Conservation (phyloP, 1,140 invertebrate species). For the Matsumurasca onukii region DNA sequence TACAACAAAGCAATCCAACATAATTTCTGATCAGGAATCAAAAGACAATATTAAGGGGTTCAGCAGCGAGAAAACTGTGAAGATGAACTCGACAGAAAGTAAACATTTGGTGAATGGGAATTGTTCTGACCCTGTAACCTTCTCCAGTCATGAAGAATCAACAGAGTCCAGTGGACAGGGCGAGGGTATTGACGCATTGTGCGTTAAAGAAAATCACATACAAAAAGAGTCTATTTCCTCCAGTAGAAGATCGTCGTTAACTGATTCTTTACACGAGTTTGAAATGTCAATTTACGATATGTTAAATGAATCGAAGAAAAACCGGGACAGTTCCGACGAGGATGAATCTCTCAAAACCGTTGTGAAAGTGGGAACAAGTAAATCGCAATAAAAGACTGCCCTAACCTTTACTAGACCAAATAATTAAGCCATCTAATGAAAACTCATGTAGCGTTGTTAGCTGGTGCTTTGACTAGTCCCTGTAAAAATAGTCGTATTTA, state of each 20-base stretch:
- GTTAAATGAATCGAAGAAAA: constrained; percentile 27
- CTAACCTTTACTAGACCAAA: constrained; percentile 6
- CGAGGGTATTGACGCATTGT: not conserved
- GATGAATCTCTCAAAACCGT: constrained; percentile 18
- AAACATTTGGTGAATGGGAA: not conserved
- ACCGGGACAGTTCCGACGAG: constrained; percentile 23
- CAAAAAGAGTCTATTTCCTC: constrained; percentile 9
- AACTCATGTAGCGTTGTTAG: not conserved
- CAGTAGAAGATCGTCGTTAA: constrained; percentile 19
- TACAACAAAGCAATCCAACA: not conserved
- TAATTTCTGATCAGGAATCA: not conserved
- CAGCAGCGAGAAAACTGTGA: no score
- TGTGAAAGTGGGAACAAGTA: not conserved
- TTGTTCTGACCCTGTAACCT: no score
- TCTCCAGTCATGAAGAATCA: not conserved
- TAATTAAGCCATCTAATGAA: not conserved
- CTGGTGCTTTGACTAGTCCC: constrained; percentile 17
- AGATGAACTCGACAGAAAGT: no score
- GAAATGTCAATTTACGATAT: constrained; percentile 29
- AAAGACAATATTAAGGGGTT: not conserved
- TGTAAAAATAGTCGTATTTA: no score
- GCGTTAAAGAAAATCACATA: not conserved
- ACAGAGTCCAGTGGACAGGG: not conserved
- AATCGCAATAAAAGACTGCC: not conserved
- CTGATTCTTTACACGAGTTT: constrained; percentile 27